Evolutionary conservation across 1,140 invertebrate species (phyloP).

Genomic region (Scaptomyza graminum): DNA sequence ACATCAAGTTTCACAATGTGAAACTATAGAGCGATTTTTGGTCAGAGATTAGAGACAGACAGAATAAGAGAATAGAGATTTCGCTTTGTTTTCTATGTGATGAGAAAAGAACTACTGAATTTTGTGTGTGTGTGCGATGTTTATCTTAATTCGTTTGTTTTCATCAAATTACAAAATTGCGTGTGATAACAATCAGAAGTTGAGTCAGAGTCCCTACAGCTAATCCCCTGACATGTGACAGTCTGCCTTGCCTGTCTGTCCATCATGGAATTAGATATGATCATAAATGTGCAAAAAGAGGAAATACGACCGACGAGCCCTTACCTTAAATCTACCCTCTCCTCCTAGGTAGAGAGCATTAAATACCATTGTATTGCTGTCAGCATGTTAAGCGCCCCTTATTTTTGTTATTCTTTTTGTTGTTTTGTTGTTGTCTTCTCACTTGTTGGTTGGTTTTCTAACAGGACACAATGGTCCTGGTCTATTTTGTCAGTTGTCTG

Average conservation of each 20-base stretch:
- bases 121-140: conserved; percentile 46
- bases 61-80: not conserved
- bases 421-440: conserved; percentile 30
- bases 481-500: conserved; percentile 80
- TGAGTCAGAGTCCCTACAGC: conserved; percentile 39
- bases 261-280: conserved; percentile 75
- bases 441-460: conserved; percentile 68
- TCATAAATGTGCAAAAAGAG: conserved; percentile 71
- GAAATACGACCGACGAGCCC: conserved; percentile 38
- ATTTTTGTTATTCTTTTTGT: not conserved
- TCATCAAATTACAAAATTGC: conserved; percentile 83
- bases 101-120: conserved; percentile 51
- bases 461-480: conserved; percentile 56
- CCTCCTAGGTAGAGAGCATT: conserved; percentile 28
- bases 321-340: conserved; percentile 32
- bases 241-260: conserved; percentile 58
- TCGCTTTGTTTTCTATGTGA: conserved; percentile 37
- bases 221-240: conserved; percentile 70
- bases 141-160: conserved; percentile 83
- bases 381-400: conserved; percentile 63
- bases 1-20: conserved; percentile 60
- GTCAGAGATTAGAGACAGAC: conserved; percentile 30
- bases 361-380: conserved; percentile 77
- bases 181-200: conserved; percentile 76
- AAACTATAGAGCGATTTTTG: conserved; percentile 19